Base-by-base conservation (phyloP, 37 sponge, comb jelly and placozoan species). In the Hormiphora californensis region DNA sequence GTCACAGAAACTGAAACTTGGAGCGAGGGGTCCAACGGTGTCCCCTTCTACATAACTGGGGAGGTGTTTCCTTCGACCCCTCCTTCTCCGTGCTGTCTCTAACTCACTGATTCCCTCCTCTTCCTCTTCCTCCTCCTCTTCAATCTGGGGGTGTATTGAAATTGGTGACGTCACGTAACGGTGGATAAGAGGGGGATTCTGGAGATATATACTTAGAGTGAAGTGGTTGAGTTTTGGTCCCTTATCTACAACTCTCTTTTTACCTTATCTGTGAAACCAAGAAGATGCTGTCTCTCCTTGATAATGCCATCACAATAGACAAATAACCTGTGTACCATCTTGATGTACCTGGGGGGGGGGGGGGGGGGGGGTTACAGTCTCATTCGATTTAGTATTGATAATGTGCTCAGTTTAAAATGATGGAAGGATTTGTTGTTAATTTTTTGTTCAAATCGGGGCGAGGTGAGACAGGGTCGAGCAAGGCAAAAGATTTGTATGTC, bases 221-320 rank as follows among this genome's bases (percentile, higher is more conserved):
- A 9, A 17, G 53, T 49, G 53, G 53, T 49, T 49, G 12, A 49
- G 9, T 9, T 17, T 17, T 9, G 53, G 53, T 49, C 15, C 53
- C 9, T 49, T 9, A 49, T 49, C 15, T 49, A 49, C 12, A 15
- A 49, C 9, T 17, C 21, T 33, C 39, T 4, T 4, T 39, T 36
- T 36, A 73, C 81, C 81, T 43, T n/a, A 40, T 73, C 38, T 23
- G 35, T 36, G 44, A 73, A 73, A 4, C 81, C 81, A 33, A 73
- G 81, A 9, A 73, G 81, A 73, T 73, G 81, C 23, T 73, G 40
- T 28, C 81, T 73, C 44, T 73, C 44, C 17, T 41, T 40, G 21
- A 73, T 73, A 3, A 73, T 73, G 25, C 38, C 46, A 28, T 73
- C 81, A 40, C 81, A 73, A 46, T 73, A 73, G n/a, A 73, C 81